Base-by-base conservation (phyloP, 2,888 invertebrate genomes). In the Nephrocerus scutellatus region DNA sequence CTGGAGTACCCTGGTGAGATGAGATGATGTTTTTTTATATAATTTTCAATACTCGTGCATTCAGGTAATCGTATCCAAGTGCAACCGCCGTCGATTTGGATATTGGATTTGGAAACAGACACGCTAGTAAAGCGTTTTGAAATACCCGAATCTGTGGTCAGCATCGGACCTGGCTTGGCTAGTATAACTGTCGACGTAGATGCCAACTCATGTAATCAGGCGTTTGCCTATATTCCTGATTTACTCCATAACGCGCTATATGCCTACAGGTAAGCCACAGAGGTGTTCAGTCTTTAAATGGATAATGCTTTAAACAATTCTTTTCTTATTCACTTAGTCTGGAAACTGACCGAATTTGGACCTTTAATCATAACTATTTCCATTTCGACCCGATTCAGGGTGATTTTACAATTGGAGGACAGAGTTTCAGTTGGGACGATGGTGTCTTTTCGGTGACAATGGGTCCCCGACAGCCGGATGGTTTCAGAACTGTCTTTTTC, bases 381-480 rank as follows among this genome's bases (percentile, higher is more conserved):
- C 74, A 74, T 53, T 77, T 84, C 51, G 82, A 84, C 56, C 84
- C 87, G 0, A 54, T 75, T 1, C 70, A 72, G 53, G 83, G 84
- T 0, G 77, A 81, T 49, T 74, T 82, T 38, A 70, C 73, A 32
- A 72, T 86, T 34, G 79, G 77, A 21, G 82, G 79, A 0, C 74
- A 81, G 50, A 65, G 70, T 1, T 88, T 85, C 68, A 79, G 82
- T 55, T 88, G 85, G 86, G 79, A 77, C 46, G 87, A 87, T 55
- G 86, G 86, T 0, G 72, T 87, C 9, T 86, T 87, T 63, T 84
- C 85, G 41, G 61, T 82, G 2, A 77, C 80, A 0, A 54, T 84
- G 10, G 75, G 79, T 0, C 71, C 74, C 0, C 57, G 65, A 0
- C 61, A 66, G 2, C 22, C 54, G 0, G 73, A 78, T 48, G 76